Evolutionary conservation across 2,113 vertebrate genomes (phyloP), one percentile per base, ranked within the genome.

Genomic region (Chloroceryle aenea): DNA sequence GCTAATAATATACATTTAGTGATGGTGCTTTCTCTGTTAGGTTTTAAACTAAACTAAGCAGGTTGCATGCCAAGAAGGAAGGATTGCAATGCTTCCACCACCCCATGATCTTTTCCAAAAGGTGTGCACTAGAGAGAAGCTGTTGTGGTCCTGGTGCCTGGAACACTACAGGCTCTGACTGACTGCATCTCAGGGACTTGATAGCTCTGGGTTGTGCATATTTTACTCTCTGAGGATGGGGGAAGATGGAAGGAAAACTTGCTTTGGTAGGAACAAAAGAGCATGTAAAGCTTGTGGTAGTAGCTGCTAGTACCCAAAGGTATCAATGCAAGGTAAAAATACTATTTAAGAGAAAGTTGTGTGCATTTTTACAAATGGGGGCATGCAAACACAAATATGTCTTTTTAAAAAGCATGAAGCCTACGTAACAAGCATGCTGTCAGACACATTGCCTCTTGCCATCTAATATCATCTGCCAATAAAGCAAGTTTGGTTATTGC

Each of bases 401-500:
- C 12, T n/a, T 92, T 76, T 87, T 20, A 19, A 52, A 75, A 75
- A 62, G 71, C 38, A 14, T 14, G 47, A 69, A 77, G 22, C 9
- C 23, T 34, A 17, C 19, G 7, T 9, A 36, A 88, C 1, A 7
- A 79, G 25, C 52, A 0, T 50, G n/a, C 56, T 75, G 50, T 75
- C 85, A 76, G 80, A 59, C 7, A 1, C 21, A 9, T 20, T 52
- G 77, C 67, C 66, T 56, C 59, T 85, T 91, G 85, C 36, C 66
- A 96, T 90, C 77, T 80, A 85, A 43, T 62, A 42, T 32, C 29
- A 69, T 55, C 85, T 4, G 17, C 73, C 87, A 89, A 85, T 93
- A 87, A 95, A 96, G 77, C 47, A 77, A 71, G 74, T 81, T 62
- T 18, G 85, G 42, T 67, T 81, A 76, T 80, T 96, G 90, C 82